A percentile compares a stretch with the other conserved stretches of the same genome.
phyloP scores from a whole-genome alignment of 2,888 invertebrate genomes.

The Orchestes rusci region DNA sequence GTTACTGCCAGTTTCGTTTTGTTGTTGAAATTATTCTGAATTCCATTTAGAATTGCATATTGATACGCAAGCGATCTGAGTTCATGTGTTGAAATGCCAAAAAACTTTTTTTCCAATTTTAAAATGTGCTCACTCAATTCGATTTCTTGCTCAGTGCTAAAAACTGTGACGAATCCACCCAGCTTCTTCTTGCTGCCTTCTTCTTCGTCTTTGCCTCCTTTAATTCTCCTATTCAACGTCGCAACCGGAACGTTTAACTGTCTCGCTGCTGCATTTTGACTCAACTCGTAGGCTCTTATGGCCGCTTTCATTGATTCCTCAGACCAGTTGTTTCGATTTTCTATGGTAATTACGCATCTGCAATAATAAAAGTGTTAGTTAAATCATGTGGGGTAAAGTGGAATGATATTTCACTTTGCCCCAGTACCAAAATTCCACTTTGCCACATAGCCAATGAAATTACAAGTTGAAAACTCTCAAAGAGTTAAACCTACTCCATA shows the following conservation, averaged over 20 bases:
- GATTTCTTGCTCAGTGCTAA: background rate
- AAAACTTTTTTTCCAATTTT: conserved; percentile 4
- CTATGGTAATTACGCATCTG: conserved; percentile 3
- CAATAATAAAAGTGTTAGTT: too few relatives aligned
- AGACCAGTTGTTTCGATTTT: conserved; percentile 3
- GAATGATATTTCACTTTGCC: too few relatives aligned
- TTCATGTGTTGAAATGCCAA: conserved; percentile 6
- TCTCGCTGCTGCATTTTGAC: conserved; percentile 1
- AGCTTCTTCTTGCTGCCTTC: conserved; percentile 5
- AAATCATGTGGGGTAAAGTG: background rate
- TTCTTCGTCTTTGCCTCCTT: conserved; percentile 1
- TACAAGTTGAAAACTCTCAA: too few relatives aligned
- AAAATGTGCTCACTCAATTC: conserved; percentile 1
- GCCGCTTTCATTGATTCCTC: conserved; percentile 5
- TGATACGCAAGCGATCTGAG: conserved; percentile 7
- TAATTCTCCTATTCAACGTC: conserved; percentile 3
- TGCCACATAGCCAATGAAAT: too few relatives aligned
- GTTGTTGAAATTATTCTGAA: conserved; percentile 5
- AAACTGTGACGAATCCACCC: background rate
- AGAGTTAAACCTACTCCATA: too few relatives aligned
- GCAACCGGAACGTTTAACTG: background rate
- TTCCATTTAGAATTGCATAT: conserved; percentile 3
- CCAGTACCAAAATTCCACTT: too few relatives aligned
- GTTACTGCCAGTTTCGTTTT: conserved; percentile 9
- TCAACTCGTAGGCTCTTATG: background rate